phyloP scores from a whole-genome alignment of 1,140 invertebrate species.

The Lasioglossum baleicum region DNA sequence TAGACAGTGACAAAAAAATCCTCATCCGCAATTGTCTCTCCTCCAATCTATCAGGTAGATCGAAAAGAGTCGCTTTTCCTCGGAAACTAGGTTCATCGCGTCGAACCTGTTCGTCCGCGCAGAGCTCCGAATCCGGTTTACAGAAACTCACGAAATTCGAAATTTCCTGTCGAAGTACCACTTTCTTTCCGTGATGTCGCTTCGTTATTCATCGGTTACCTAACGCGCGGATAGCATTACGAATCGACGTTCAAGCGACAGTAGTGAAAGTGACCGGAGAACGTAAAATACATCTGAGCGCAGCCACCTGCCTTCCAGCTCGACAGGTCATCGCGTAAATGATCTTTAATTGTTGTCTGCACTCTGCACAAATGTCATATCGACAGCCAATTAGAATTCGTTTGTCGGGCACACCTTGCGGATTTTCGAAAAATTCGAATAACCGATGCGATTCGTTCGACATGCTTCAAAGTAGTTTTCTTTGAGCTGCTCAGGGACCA shows the following conservation, averaged over 20 bases:
- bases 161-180: slow-evolving; percentile 5
- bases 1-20: no score
- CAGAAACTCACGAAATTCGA: not conserved
- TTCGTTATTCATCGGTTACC: slow-evolving; percentile 18
- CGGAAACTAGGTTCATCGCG: not conserved
- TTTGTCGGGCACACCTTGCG: no score
- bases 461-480: no score
- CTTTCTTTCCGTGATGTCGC: slow-evolving; percentile 12
- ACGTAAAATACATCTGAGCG: not conserved
- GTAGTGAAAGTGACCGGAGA: slow-evolving; percentile 21
- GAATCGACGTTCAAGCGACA: slow-evolving; percentile 10
- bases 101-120: not conserved
- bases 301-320: not conserved
- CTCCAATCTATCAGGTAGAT: not conserved
- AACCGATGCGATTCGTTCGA: no score
- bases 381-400: no score
- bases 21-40: not conserved
- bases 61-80: not conserved
- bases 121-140: not conserved
- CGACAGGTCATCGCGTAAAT: not conserved
- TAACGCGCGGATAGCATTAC: slow-evolving; percentile 10
- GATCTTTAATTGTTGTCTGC: slow-evolving; percentile 20
- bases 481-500: no score
- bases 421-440: no score
- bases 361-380: not conserved